Evolutionary conservation across 2,797 vertebrate genomes (phyloP).

Genomic region (Lycodopsis pacificus): DNA sequence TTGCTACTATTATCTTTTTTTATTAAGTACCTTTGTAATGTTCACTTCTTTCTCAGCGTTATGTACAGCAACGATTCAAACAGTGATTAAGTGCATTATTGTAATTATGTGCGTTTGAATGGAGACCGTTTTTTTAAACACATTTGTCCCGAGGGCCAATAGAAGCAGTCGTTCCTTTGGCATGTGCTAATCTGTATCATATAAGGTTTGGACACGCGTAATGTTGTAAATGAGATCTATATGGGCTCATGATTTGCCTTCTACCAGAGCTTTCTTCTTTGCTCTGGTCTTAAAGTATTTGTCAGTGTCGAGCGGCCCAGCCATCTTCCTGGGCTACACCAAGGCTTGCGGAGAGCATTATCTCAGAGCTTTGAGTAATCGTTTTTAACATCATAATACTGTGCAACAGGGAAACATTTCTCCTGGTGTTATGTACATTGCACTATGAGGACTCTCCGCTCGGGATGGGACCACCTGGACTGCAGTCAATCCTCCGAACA

Average conservation of each 20-base stretch:
- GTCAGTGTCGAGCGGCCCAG: conserved; percentile 24
- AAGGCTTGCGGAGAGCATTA: conserved; percentile 17
- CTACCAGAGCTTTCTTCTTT: conserved; percentile 44
- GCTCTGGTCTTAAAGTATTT: conserved; percentile 42
- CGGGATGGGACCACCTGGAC: conserved; percentile 40
- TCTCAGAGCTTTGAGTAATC: conserved; percentile 46
- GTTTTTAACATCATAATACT: conserved; percentile 52
- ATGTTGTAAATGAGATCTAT: conserved; percentile 52
- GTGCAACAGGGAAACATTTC: conserved; percentile 48
- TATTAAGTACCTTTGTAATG: conserved; percentile 79
- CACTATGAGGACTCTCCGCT: conserved; percentile 33
- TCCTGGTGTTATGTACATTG: conserved; percentile 45
- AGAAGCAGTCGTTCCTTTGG: conserved; percentile 44
- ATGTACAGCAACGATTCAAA: conserved; percentile 79
- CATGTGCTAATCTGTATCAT: conserved; percentile 65
- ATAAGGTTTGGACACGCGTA: conserved; percentile 42
- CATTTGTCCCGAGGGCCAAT: conserved; percentile 45
- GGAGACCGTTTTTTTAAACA: conserved; percentile 49
- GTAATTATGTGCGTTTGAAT: conserved; percentile 74
- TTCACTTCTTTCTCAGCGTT: conserved; percentile 75
- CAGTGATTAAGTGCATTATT: conserved; percentile 83
- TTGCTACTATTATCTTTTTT: conserved; percentile 75
- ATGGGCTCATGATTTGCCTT: conserved; percentile 67
- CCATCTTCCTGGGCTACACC: conserved; percentile 19
- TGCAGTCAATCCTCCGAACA: conserved; percentile 38